Evolutionary conservation across 2,797 vertebrate species (phyloP).

Genomic region (Siniperca undulata): DNA sequence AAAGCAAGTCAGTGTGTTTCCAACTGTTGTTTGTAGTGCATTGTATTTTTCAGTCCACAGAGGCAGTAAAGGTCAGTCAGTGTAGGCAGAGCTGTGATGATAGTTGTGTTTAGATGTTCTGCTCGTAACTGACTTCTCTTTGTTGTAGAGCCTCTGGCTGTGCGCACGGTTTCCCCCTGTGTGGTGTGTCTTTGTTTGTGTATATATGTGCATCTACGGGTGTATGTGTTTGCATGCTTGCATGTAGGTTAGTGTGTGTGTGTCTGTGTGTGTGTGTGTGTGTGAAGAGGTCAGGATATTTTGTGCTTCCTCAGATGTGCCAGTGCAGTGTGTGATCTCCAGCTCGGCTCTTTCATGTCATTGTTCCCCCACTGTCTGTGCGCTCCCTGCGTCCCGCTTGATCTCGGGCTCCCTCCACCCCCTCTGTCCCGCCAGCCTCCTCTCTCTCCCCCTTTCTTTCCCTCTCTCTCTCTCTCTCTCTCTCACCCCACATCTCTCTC

Average conservation of each 20-base stretch:
- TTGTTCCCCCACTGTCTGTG: conserved; percentile 78
- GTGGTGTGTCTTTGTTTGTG: conserved; percentile 25
- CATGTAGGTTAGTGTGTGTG: conserved; percentile 27
- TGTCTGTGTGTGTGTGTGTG: conserved; percentile 34
- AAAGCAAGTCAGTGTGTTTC: background rate
- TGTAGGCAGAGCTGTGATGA: conserved; percentile 66
- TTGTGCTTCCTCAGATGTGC: conserved; percentile 81
- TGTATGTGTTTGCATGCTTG: conserved; percentile 32
- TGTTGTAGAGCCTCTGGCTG: conserved; percentile 62
- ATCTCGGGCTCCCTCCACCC: conserved; percentile 65
- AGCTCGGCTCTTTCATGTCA: conserved; percentile 84
- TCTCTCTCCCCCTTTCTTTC: conserved; percentile 21
- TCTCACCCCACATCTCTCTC: conserved; percentile 27
- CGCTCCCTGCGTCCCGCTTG: conserved; percentile 72
- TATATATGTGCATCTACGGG: conserved; percentile 24
- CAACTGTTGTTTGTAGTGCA: conserved; percentile 35
- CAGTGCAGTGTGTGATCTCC: conserved; percentile 81
- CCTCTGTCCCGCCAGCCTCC: conserved; percentile 46
- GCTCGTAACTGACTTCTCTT: conserved; percentile 62
- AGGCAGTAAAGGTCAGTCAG: conserved; percentile 71
- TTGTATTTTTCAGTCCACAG: conserved; percentile 49
- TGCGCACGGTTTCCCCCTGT: conserved; percentile 11
- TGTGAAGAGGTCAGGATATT: conserved; percentile 80
- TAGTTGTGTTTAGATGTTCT: conserved; percentile 66
- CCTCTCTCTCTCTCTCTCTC: conserved; percentile 6